These are phyloP conservation scores for Drosophila mimetica DNA, from an alignment of 2,888 invertebrate species.

Conservation along the genomic window DNA sequence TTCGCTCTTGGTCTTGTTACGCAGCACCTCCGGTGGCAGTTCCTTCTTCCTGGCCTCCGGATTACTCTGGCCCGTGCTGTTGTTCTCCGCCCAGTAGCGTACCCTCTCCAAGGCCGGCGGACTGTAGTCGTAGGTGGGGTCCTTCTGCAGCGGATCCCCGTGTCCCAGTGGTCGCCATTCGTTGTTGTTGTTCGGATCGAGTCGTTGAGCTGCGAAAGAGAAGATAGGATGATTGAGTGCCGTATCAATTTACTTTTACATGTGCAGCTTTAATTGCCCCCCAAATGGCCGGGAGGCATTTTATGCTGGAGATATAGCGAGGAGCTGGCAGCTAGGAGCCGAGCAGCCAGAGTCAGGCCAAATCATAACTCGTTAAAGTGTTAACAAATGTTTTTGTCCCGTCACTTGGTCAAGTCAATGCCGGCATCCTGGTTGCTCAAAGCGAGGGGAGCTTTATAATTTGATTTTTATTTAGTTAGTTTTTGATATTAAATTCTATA, in stretches of 20 bases:
- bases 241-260: constrained; percentile 49
- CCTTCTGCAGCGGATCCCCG: constrained; percentile 92
- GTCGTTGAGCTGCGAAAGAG: constrained; percentile 86
- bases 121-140: constrained; percentile 93
- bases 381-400: constrained; percentile 80
- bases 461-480: background rate
- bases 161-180: constrained; percentile 94
- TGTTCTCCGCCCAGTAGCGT: constrained; percentile 90
- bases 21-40: constrained; percentile 68
- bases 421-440: constrained; percentile 34
- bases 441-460: background rate
- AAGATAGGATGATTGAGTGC: constrained; percentile 28
- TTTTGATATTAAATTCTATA: too few species aligned
- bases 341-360: constrained; percentile 13
- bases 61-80: constrained; percentile 56
- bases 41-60: constrained; percentile 54
- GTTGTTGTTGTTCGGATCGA: constrained; percentile 88
- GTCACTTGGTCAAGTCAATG: constrained; percentile 34
- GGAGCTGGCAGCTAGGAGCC: constrained; percentile 9
- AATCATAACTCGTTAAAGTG: constrained; percentile 81
- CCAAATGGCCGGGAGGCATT: constrained; percentile 31
- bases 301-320: background rate
- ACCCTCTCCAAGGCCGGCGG: constrained; percentile 92
- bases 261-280: constrained; percentile 64
- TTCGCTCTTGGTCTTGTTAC: constrained; percentile 85